Conservation (phyloP, 2,113 vertebrate species). For the Corydoras maculifer region DNA sequence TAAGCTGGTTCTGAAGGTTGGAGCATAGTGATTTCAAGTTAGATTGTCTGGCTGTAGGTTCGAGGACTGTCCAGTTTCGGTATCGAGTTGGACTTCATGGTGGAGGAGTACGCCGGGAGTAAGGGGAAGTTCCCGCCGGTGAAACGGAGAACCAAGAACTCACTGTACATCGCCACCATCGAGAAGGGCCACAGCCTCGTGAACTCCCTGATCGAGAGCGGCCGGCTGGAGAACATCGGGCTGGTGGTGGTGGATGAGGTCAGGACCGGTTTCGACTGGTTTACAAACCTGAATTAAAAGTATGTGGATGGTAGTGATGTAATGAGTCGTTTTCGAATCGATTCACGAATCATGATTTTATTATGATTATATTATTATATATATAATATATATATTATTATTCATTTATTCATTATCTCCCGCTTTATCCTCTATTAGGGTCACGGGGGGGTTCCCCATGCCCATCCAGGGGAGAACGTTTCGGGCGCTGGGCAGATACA, state of each 20-base stretch:
- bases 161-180: conserved; percentile 86
- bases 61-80: conserved; percentile 80
- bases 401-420: no score
- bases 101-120: conserved; percentile 95
- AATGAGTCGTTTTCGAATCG: no score
- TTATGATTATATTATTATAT: no score
- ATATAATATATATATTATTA: no score
- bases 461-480: no score
- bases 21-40: no score
- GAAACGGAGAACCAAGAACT: conserved; percentile 74
- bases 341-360: no score
- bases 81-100: conserved; percentile 86
- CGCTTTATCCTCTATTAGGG: no score
- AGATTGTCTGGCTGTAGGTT: conserved; percentile 61
- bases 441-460: no score
- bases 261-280: background rate
- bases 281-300: background rate
- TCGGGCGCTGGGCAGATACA: no score
- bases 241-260: conserved; percentile 95
- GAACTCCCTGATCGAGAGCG: conserved; percentile 84
- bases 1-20: no score
- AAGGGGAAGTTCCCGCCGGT: conserved; percentile 89
- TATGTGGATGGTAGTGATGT: no score
- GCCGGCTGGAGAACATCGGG: conserved; percentile 69
- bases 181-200: conserved; percentile 89